Evolutionary conservation across 2,888 invertebrate species (phyloP), one percentile per base, ranked within the genome.

Genomic region (Dynastes grantii): DNA sequence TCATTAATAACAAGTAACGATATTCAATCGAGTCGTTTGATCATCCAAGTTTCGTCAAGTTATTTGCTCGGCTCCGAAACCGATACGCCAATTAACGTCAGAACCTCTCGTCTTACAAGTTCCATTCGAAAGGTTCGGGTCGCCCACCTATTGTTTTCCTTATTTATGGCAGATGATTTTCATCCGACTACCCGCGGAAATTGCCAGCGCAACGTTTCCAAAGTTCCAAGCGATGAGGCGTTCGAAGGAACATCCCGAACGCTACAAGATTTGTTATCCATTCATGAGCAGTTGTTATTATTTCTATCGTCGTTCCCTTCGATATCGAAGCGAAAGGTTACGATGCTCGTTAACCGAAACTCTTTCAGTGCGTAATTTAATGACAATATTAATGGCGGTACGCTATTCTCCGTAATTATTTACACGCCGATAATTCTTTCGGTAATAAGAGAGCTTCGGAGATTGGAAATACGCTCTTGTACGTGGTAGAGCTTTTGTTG

Each of bases 261-360:
- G 16, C n/a, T 58, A 58, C 55, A 58, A 58, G 63, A 29, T 22
- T 51, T 68, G 68, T 51, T 68, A 68, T 68, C 68, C 68, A 68
- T 68, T 68, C 68, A 51, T 49, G 51, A n/a, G 29, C 13, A 68
- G 51, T 68, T 68, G 51, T 68, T 68, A 68, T 51, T 63, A 63
- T 63, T 63, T 63, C 63, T 63, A 63, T 32, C 63, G 63, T 27
- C 63, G 63, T 63, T 63, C 29, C 4, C 45, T 37, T 11, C 32
- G 29, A 63, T 63, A 63, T 63, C 63, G 63, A 63, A 29, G 27
- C 27, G 29, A 29, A 63, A 63, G 63, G 63, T 32, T 63, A 63
- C 63, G 63, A n/a, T 27, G 63, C 32, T 63, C 63, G 63, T 63
- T 63, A 63, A 11, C 63, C 29, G 63, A n/a, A 32, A 32, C 63